A percentile compares a stretch with the other conserved stretches of the same genome.
phyloP scores from a whole-genome alignment of 2,888 invertebrate genomes.

The Harmothoe impar region DNA sequence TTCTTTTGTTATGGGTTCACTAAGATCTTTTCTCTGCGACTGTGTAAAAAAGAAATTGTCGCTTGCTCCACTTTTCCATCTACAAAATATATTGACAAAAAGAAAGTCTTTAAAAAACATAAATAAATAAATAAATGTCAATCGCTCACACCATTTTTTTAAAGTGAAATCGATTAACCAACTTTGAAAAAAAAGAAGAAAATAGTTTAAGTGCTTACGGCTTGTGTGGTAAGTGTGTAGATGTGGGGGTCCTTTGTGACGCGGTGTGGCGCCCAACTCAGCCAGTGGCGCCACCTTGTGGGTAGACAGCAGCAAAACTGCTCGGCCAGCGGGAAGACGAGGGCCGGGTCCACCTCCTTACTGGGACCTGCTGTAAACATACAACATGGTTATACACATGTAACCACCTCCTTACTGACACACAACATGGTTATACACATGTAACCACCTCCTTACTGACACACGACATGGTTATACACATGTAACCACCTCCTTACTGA shows the following conservation, averaged over 20 bases:
- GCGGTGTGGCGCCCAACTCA: not conserved
- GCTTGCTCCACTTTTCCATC: too few relatives aligned
- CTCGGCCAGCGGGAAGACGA: conserved; percentile 62
- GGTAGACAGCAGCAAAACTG: conserved; percentile 65
- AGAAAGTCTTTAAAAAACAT: too few relatives aligned
- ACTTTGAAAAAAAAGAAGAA: too few relatives aligned
- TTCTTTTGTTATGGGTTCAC: too few relatives aligned
- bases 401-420: not conserved
- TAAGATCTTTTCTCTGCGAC: too few relatives aligned
- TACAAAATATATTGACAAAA: too few relatives aligned
- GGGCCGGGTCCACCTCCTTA: conserved; percentile 31
- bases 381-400: not conserved
- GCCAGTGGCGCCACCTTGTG: not conserved
- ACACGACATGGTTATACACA: not conserved
- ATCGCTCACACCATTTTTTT: too few relatives aligned
- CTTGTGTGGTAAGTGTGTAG: not conserved
- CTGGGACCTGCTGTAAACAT: not conserved
- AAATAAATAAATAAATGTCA: too few relatives aligned
- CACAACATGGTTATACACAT: not conserved
- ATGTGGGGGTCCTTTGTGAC: not conserved
- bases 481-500: not conserved
- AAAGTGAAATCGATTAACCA: too few relatives aligned
- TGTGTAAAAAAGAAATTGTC: too few relatives aligned
- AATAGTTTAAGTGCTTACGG: not conserved
- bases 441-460: not conserved